A percentile compares a stretch with the other conserved stretches of the same genome.
Conservation (phyloP, 2,797 vertebrate species). For the Sebastes iracundus region DNA sequence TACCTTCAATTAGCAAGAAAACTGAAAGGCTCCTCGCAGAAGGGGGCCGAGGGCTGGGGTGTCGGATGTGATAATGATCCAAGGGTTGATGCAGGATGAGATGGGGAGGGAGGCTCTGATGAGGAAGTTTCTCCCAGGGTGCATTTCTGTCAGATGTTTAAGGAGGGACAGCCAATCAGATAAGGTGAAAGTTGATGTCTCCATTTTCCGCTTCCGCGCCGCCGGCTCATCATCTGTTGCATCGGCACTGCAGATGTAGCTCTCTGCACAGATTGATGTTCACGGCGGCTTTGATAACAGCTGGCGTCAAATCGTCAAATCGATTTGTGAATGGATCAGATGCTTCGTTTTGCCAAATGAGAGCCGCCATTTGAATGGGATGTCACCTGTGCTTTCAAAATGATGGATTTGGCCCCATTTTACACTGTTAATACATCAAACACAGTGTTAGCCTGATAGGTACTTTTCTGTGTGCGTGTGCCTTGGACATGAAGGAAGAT, state of each 20-base stretch:
- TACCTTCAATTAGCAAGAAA: slow-evolving; percentile 65
- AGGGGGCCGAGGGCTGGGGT: not conserved
- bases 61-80: slow-evolving; percentile 48
- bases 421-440: slow-evolving; percentile 28
- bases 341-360: slow-evolving; percentile 20
- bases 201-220: slow-evolving; percentile 9
- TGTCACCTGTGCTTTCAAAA: slow-evolving; percentile 8
- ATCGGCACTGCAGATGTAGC: slow-evolving; percentile 10
- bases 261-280: slow-evolving; percentile 29
- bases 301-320: slow-evolving; percentile 36
- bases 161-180: slow-evolving; percentile 40
- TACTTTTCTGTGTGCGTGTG: not conserved
- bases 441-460: not conserved
- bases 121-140: slow-evolving; percentile 13
- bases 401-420: slow-evolving; percentile 26
- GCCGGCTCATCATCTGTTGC: slow-evolving; percentile 32
- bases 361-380: slow-evolving; percentile 25
- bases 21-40: slow-evolving; percentile 30
- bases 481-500: not conserved
- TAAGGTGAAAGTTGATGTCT: slow-evolving; percentile 28
- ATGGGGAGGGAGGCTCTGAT: not conserved
- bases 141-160: slow-evolving; percentile 31
- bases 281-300: slow-evolving; percentile 28
- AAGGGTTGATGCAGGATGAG: not conserved
- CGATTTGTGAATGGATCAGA: slow-evolving; percentile 23